Evolutionary conservation across 2,797 vertebrate species (phyloP), one percentile per base, ranked within the genome.

Genomic region (Vireo griseus): DNA sequence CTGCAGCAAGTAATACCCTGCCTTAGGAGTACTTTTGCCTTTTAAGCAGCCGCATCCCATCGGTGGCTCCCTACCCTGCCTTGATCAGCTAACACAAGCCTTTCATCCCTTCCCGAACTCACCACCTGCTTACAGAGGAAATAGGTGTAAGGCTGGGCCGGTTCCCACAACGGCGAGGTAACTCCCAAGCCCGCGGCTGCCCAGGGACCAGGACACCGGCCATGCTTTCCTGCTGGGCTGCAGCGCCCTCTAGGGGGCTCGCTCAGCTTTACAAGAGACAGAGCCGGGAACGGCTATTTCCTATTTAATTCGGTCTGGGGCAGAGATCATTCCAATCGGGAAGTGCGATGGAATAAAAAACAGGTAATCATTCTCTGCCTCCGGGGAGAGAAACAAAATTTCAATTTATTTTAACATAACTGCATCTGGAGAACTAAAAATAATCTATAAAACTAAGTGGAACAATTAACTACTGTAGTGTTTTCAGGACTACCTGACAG

Each of bases 161-260:
- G 28, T 3, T 69, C 26, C 40, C 44, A 31, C 0, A 5, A 18
- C 48, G 55, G 71, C 20, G 45, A 42, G 69, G n/a, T 1, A 44
- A 9, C 14, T 16, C 33, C 33, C 58, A 15, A n/a, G 16, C 14
- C 47, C 40, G 35, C 6, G 40, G 54, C 39, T 33, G 78, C 40
- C 3, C 0, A 20, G 33, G n/a, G 5, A 73, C 3, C 33, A 6
- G 57, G 1, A 14, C 1, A 1, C 0, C 7, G 31, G 44, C 9
- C 11, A 0, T 0, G 48, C 17, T 5, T 47, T 92, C 90, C 65
- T 16, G 78, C 79, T 74, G 90, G 65, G 79, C 82, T 71, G 79
- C 83, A 65, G 50, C 80, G 93, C 95, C 93, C 91, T 91, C 96
- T 96, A 90, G 29, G 95, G 96, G 66, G 16, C 58, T 12, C 19